Conservation (phyloP, 2,797 vertebrate genomes). For the Rhabdophis nuchalis region DNA sequence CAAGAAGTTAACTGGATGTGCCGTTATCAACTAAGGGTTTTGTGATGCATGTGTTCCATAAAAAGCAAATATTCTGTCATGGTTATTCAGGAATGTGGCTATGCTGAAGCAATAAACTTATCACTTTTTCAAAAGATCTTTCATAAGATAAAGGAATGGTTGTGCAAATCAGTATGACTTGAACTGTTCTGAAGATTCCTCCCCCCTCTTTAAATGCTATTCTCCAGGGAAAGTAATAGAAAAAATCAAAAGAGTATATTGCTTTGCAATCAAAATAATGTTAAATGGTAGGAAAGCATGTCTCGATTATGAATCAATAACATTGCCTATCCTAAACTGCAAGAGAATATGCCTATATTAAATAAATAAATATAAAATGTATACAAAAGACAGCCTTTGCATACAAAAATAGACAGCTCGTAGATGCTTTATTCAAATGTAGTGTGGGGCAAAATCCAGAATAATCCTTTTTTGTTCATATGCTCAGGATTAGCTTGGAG, state of each 20-base stretch:
- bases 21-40: neutral
- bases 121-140: fast-evolving
- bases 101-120: conserved; percentile 37
- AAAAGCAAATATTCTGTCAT: conserved; percentile 18
- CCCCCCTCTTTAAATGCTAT: neutral
- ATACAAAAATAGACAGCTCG: neutral
- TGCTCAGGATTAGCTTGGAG: neutral
- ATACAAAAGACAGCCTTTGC: neutral
- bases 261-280: neutral
- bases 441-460: neutral
- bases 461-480: neutral
- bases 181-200: neutral
- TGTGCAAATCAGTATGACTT: neutral
- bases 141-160: neutral
- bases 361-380: neutral
- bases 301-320: neutral
- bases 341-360: neutral
- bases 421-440: neutral
- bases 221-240: neutral
- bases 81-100: conserved; percentile 8
- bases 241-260: neutral
- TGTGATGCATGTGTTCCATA: neutral
- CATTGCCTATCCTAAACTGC: neutral
- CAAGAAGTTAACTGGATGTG: neutral
- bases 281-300: neutral